Evolutionary conservation across 2,797 vertebrate species (phyloP).

Genomic region (Bradypus variegatus): DNA sequence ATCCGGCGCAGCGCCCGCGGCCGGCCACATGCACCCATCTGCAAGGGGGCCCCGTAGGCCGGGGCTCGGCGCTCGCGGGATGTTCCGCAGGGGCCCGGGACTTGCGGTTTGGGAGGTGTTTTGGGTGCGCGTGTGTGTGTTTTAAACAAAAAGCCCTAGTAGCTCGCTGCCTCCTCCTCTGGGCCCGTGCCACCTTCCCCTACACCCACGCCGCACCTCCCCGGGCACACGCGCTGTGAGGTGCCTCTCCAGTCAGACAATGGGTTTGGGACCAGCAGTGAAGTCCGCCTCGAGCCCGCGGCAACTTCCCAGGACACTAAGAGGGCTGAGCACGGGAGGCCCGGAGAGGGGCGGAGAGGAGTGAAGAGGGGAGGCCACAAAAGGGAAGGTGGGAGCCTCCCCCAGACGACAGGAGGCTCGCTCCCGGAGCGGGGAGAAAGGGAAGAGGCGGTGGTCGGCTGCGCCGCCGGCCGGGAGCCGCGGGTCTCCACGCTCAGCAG

Average conservation of each 20-base stretch:
- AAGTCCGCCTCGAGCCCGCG: neutral
- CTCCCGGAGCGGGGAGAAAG: neutral
- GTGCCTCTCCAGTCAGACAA: slow-evolving; percentile 69
- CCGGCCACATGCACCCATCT: slow-evolving; percentile 44
- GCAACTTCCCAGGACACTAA: neutral
- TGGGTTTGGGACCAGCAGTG: slow-evolving; percentile 55
- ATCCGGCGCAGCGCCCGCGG: neutral
- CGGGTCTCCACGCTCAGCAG: neutral
- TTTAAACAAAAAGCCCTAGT: slow-evolving; percentile 35
- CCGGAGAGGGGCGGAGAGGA: neutral
- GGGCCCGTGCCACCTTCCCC: slow-evolving; percentile 22
- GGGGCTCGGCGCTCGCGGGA: neutral
- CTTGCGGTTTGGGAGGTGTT: neutral
- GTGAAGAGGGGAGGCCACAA: neutral
- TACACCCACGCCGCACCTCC: slow-evolving; percentile 51
- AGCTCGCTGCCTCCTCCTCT: neutral
- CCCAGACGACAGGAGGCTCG: neutral
- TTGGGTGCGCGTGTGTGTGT: neutral
- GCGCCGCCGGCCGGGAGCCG: neutral
- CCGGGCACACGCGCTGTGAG: slow-evolving; percentile 31
- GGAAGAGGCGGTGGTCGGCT: neutral
- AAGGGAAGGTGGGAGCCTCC: slow-evolving; percentile 27
- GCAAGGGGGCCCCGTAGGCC: slow-evolving; percentile 18
- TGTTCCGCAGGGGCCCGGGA: neutral
- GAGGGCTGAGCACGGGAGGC: neutral